Percentiles rank a stretch among this genome's conserved stretches.
These are phyloP conservation scores for Ceratitis capitata DNA, from an alignment of 1,140 invertebrate species.

Conservation along the genomic window DNA sequence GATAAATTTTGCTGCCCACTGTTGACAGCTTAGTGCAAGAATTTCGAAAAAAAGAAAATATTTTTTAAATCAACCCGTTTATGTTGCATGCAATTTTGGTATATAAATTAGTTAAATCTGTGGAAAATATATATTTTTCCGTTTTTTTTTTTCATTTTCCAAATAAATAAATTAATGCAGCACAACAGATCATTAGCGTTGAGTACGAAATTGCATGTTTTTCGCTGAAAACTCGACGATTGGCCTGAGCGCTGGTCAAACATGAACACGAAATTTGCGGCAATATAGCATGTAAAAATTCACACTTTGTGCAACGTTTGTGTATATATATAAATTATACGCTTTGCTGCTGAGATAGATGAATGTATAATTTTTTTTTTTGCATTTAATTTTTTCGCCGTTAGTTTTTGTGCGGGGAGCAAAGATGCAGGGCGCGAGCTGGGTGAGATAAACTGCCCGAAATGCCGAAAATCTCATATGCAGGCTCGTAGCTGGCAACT, in stretches of 20 bases:
- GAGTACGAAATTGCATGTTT: slow-evolving; percentile 5
- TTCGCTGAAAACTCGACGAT: background rate
- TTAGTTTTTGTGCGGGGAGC: background rate
- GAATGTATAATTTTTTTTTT: too few species aligned
- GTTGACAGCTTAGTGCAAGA: background rate
- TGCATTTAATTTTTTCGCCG: too few species aligned
- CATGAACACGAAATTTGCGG: background rate
- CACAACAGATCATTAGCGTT: slow-evolving; percentile 3
- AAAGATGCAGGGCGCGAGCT: background rate
- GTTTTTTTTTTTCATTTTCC: background rate
- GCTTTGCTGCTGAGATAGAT: background rate
- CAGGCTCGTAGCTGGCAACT: background rate
- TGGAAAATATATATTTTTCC: background rate
- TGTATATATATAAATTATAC: slow-evolving; percentile 15
- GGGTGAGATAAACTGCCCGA: background rate
- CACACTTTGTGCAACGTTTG: background rate
- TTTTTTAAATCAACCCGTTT: background rate
- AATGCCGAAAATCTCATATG: slow-evolving; percentile 29
- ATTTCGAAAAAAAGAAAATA: background rate
- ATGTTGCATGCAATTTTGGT: background rate
- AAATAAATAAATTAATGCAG: background rate
- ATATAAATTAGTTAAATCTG: background rate
- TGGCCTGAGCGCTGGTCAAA: background rate
- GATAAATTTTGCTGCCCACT: background rate
- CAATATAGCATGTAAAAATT: slow-evolving; percentile 3